Percentiles rank a stretch among this genome's conserved stretches.
Evolutionary conservation across 2,888 invertebrate genomes (phyloP).

Genomic region (Chorisops tibialis): DNA sequence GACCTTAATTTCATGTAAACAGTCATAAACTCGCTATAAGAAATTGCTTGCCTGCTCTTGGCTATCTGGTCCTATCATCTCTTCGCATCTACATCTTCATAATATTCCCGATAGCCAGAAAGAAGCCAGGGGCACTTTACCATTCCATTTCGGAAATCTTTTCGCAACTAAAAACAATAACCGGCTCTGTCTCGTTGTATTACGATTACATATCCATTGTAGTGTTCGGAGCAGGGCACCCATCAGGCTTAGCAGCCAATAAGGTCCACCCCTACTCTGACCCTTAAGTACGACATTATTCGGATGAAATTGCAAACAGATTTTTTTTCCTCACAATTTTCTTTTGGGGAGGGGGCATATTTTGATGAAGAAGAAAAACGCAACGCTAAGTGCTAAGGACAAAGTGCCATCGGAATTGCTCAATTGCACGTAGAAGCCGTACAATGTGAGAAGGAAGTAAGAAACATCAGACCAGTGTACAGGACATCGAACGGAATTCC

Average conservation of each 20-base stretch:
- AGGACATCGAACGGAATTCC: not conserved
- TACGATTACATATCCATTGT: too few relatives aligned
- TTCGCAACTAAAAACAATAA: too few relatives aligned
- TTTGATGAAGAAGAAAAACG: slow-evolving; percentile 25
- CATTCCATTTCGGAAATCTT: not conserved
- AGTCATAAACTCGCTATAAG: slow-evolving; percentile 3
- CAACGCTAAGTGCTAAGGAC: slow-evolving; percentile 28
- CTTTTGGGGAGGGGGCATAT: not conserved
- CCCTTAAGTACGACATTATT: not conserved
- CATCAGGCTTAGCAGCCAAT: not conserved
- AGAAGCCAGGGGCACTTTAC: not conserved
- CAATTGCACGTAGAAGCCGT: slow-evolving; percentile 28
- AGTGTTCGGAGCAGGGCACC: not conserved
- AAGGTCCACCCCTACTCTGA: not conserved
- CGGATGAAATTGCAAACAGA: not conserved
- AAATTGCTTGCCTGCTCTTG: slow-evolving; percentile 4
- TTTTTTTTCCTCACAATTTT: not conserved
- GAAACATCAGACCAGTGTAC: not conserved
- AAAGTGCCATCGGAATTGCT: slow-evolving; percentile 30
- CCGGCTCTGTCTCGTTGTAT: too few relatives aligned
- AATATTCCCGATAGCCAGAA: too few relatives aligned
- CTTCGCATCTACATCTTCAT: not conserved
- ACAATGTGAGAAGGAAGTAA: not conserved
- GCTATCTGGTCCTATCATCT: not conserved
- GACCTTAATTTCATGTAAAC: slow-evolving; percentile 4